A percentile compares a stretch with the other conserved stretches of the same genome.
Evolutionary conservation across 2,797 vertebrate species (phyloP).

Genomic region (Champsocephalus gunnari): DNA sequence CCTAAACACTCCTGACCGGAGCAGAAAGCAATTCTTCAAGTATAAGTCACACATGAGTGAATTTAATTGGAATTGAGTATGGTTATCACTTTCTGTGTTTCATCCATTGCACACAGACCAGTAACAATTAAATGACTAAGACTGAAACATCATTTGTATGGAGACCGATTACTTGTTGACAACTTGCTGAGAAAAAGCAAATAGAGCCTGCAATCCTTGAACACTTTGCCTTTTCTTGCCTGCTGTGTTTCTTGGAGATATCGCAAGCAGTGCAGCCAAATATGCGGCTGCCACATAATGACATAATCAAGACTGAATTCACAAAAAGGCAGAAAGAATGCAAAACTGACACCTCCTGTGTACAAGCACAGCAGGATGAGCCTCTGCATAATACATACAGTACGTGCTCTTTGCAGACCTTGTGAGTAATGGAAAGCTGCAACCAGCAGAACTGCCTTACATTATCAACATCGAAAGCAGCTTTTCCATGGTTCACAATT

Average conservation of each 20-base stretch:
- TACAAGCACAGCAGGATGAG: constrained; percentile 45
- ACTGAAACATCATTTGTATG: constrained; percentile 82
- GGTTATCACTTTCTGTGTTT: constrained; percentile 84
- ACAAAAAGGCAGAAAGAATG: constrained; percentile 52
- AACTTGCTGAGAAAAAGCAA: constrained; percentile 75
- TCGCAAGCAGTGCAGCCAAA: constrained; percentile 51
- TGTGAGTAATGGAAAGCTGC: constrained; percentile 49
- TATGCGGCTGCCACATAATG: constrained; percentile 65
- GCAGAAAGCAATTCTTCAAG: constrained; percentile 82
- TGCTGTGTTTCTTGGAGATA: constrained; percentile 62
- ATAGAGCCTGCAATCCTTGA: constrained; percentile 72
- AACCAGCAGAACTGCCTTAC: constrained; percentile 23
- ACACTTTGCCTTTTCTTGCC: constrained; percentile 57
- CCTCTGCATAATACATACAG: constrained; percentile 52
- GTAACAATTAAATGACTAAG: constrained; percentile 82
- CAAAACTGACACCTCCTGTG: constrained; percentile 60
- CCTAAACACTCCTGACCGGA: constrained; percentile 69
- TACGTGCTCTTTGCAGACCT: constrained; percentile 51
- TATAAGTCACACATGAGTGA: constrained; percentile 84
- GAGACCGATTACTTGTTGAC: constrained; percentile 80
- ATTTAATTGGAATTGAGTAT: constrained; percentile 83
- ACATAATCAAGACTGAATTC: constrained; percentile 73
- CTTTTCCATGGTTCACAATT: constrained; percentile 19
- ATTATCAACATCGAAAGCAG: constrained; percentile 34
- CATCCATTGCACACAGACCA: constrained; percentile 75